Base-by-base conservation (phyloP, 2,797 vertebrate species). In the Chaetophractus vellerosus region DNA sequence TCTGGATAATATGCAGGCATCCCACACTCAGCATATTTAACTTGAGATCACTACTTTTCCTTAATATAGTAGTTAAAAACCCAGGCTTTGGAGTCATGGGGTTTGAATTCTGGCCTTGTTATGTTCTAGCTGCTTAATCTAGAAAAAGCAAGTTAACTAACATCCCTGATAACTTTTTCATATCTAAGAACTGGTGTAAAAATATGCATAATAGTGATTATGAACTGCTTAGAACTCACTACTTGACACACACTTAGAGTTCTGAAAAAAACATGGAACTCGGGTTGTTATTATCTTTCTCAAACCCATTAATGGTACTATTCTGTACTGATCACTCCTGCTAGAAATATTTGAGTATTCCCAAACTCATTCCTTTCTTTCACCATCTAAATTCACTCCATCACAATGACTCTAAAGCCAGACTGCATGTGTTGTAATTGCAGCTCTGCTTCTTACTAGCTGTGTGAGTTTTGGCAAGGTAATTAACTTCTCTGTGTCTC, bases 71-170 rank as follows among this genome's bases (percentile, higher is more conserved):
- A 41, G 24, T 57, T 84, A 55, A 52, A 69, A 84, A 24, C 80
- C 33, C 8, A 88, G 9, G 45, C 12, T 68, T 38, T 84, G 21
- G 31, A 72, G 19, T 50, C 26, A 68, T 45, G 10, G 5, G 15
- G 5, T 83, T n/a, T 92, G 45, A 79, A 69, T 87, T 93, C n/a
- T 83, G n/a, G 2, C 19, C 45, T 85, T 87, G 61, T 69, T 16
- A 82, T 28, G 87, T 16, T 10, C 1, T 87, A 64, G 55, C 7
- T 90, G 9, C 19, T 52, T 45, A 45, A 45, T 45, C 45, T 45
- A 45, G 45, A 45, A 45, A 45, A 45, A 45, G 45, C 10, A 45
- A 45, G 45, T 45, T 45, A 45, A 50, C 18, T 33, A 38, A 15
- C 69, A 38, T 74, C 26, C 88, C 72, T 52, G 28, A 31, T 3